Evolutionary conservation across 2,888 invertebrate species (phyloP).

Genomic region (Noctua janthe): DNA sequence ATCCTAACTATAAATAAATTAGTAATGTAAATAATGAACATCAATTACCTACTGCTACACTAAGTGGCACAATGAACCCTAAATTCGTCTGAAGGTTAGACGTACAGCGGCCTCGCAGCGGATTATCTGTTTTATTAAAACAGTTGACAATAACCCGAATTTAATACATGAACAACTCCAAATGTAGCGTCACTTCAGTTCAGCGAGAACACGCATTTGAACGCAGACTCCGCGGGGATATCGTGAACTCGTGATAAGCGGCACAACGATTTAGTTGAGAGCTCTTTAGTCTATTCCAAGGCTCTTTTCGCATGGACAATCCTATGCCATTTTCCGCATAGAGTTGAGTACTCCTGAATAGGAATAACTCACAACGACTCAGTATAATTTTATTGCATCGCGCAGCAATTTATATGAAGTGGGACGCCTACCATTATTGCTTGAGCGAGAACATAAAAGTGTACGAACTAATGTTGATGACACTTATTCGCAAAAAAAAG

Average conservation of each 20-base stretch:
- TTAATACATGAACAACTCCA: slow-evolving; percentile 22
- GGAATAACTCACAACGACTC: slow-evolving; percentile 3
- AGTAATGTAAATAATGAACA: slow-evolving; percentile 43
- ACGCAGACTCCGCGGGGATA: background rate
- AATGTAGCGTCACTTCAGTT: background rate
- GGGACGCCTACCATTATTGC: slow-evolving; percentile 12
- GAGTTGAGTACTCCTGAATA: background rate
- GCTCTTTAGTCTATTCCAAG: slow-evolving; percentile 1
- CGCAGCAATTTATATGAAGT: slow-evolving; percentile 35
- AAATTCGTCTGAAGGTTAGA: slow-evolving; percentile 72
- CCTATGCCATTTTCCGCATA: slow-evolving; percentile 18
- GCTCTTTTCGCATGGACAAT: slow-evolving; percentile 4
- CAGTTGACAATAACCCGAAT: slow-evolving; percentile 46
- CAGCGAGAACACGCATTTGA: background rate
- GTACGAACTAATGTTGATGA: slow-evolving; percentile 28
- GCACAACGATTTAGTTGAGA: slow-evolving; percentile 15
- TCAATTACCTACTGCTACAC: slow-evolving; percentile 53
- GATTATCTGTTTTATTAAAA: slow-evolving; percentile 58
- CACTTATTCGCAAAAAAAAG: slow-evolving; percentile 23
- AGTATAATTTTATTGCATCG: slow-evolving; percentile 35
- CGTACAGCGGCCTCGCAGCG: slow-evolving; percentile 59
- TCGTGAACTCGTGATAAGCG: slow-evolving; percentile 1
- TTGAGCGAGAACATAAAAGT: slow-evolving; percentile 22
- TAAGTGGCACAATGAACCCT: slow-evolving; percentile 69
- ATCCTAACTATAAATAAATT: slow-evolving; percentile 22